Base-by-base conservation (phyloP, 2,797 vertebrate genomes). In the Manis pentadactyla region DNA sequence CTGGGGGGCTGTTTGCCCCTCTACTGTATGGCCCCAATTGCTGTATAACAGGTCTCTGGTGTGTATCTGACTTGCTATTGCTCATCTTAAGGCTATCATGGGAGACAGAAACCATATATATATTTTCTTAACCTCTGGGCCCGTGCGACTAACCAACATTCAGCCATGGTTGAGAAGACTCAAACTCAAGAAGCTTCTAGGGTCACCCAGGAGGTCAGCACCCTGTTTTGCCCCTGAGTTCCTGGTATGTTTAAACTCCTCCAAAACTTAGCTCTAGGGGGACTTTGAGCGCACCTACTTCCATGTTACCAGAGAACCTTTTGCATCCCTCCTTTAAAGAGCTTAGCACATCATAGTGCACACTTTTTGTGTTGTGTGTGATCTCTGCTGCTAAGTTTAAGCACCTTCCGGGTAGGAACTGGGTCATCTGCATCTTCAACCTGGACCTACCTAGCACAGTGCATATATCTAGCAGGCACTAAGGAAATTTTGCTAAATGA, bases 401-500 rank as follows among this genome's bases (percentile, higher is more conserved):
- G 18, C 37, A 5, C 4, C 7, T 57, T 15, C 21, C n/a, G 73
- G 46, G 87, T 74, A 51, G 57, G 29, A 84, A 29, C 25, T 25
- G 25, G 69, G 23, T 23, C 68, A 25, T 6, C 46, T 55, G 73
- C 53, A 10, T 34, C 81, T 90, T 34, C 94, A 71, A 1, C 51
- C 59, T 68, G 55, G 39, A 39, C 57, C 46, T 15, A 42, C 57
- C 46, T 15, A 42, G 23, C 85, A 42, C 34, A 5, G 34, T 9
- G 39, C 78, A 75, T 83, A 91, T 79, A 86, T 88, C 81, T 37
- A 1, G 59, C 8, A 27, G 89, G 18, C 19, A 27, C 68, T 93
- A 27, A 3, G 82, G 78, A 91, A 46, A 55, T 55, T 37, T 49
- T 86, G 69, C 71, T 79, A 84, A 96, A 51, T 66, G 57, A 88